Base-by-base conservation (phyloP, 2,113 vertebrate species). In the Epinephelus lanceolatus region DNA sequence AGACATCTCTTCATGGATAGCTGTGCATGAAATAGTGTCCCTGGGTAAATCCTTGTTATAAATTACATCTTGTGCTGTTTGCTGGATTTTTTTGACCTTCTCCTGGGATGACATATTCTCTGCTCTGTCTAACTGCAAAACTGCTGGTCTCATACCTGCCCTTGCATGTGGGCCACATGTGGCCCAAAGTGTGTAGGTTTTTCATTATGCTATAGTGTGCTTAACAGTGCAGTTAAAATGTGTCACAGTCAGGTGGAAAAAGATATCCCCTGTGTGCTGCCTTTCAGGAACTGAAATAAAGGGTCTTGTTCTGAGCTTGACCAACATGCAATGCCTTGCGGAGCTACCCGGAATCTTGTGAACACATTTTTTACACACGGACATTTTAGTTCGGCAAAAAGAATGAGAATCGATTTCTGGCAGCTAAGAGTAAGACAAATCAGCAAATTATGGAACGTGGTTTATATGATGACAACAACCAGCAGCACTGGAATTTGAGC, bases 11-110 rank as follows among this genome's bases (percentile, higher is more conserved):
- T 92, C 88, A 90, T 83, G 91, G 89, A 92, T 86, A 90, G 71
- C 84, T 56, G 90, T 88, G 92, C 89, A 63, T 93, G 90, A 93
- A 93, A 94, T 89, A 86, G 78, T 71, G 86, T 92, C 90, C 82
- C 92, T 75, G 71, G 92, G 76, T 88, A 70, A 80, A 92, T 82
- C 83, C 76, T 85, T 68, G 73, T 81, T 86, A 91, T 87, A 86
- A 91, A 88, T 90, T 85, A 80, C 89, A 81, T 92, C 83, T 75
- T 40, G 55, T 84, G 66, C 83, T 91, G 70, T 86, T 84, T 86
- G 74, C 72, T 51, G 83, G 21, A 60, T 78, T 81, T 78, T 81
- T 77, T 62, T 63, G 27, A 87, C 87, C 85, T 88, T 86, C 86
- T 91, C 88, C 76, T 30, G 80, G 83, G 91, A 92, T 61, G 68